Base-by-base conservation (phyloP, 92 coral and sea anemone species). In the Pocillopora grandis region DNA sequence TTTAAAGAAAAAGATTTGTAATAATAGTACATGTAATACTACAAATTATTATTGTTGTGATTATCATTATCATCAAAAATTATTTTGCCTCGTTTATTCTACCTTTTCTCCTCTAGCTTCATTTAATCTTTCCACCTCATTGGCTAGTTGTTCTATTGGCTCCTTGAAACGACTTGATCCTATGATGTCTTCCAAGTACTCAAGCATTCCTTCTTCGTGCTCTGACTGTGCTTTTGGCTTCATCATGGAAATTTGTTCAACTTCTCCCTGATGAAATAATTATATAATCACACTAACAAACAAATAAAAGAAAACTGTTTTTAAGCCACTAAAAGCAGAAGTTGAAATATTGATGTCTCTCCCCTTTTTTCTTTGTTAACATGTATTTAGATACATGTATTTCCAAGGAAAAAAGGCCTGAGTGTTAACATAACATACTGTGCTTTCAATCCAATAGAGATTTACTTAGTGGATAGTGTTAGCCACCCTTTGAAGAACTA, bases 171-270 rank as follows among this genome's bases (percentile, higher is more conserved):
- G 87, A 63, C 98, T 94, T 61, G 99, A 96, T 73, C 99, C 99
- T 76, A 96, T 87, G 48, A 96, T 96, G 81, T 96, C 99, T 77
- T 96, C 99, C 35, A 96, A 85, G 76, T 96, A 96, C 79, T 96
- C 99, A 57, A 96, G 78, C 99, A 96, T 96, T 10, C 99, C 99
- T 71, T 96, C 99, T 62, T 96, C 99, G 75, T 96, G 99, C 61
- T 96, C 99, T 72, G 99, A 88, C 52, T 79, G 92, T 16, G 99
- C 99, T 85, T 96, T 96, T 18, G 99, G 99, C 71, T 96, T 96
- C 99, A 96, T 96, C 99, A 96, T 96, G 37, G 99, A 94, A 73
- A 96, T 96, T 76, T 96, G 99, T 71, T 96, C 99, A 17, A 96
- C 98, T 79, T 96, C 99, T 71, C 99, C 99, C 99, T 96, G 59